Percentiles rank a stretch among this genome's conserved stretches.
Evolutionary conservation across 1,140 invertebrate genomes (phyloP).

Genomic region (Anoplophora glabripennis): DNA sequence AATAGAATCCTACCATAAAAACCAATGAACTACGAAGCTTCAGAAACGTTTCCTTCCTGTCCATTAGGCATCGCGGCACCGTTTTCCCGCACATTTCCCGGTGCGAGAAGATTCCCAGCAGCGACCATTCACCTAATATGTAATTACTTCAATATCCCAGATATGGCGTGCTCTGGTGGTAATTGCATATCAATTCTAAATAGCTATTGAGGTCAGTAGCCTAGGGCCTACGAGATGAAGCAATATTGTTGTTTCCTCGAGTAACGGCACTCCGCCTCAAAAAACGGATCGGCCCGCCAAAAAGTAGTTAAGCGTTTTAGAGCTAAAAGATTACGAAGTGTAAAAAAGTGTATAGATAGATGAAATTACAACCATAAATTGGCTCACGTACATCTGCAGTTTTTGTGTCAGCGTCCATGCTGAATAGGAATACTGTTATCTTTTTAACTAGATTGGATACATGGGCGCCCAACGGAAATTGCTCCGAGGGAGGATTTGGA

Average conservation of each 20-base stretch:
- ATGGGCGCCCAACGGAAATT: background rate
- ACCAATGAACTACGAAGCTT: too few species aligned
- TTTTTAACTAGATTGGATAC: constrained; percentile 30
- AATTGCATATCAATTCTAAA: constrained; percentile 34
- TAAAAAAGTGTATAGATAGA: constrained; percentile 23
- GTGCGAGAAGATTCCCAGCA: too few species aligned
- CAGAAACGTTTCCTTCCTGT: too few species aligned
- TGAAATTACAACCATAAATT: constrained; percentile 36
- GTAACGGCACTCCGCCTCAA: constrained; percentile 25
- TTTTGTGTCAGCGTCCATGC: constrained; percentile 24
- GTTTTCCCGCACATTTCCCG: too few species aligned
- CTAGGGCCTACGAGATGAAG: constrained; percentile 27
- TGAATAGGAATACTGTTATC: constrained; percentile 33
- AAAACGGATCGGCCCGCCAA: constrained; percentile 29
- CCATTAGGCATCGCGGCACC: too few species aligned
- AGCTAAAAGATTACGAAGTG: constrained; percentile 23
- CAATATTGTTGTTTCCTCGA: constrained; percentile 31
- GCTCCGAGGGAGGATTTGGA: too few species aligned
- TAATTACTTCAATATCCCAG: constrained; percentile 17
- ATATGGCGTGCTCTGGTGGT: constrained; percentile 21
- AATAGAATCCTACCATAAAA: too few species aligned
- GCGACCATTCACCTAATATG: background rate
- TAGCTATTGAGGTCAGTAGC: constrained; percentile 31
- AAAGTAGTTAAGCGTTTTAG: constrained; percentile 27
- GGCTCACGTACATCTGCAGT: constrained; percentile 31